Evolutionary conservation across 2,797 vertebrate species (phyloP).

Genomic region (Acanthurus lineatus): DNA sequence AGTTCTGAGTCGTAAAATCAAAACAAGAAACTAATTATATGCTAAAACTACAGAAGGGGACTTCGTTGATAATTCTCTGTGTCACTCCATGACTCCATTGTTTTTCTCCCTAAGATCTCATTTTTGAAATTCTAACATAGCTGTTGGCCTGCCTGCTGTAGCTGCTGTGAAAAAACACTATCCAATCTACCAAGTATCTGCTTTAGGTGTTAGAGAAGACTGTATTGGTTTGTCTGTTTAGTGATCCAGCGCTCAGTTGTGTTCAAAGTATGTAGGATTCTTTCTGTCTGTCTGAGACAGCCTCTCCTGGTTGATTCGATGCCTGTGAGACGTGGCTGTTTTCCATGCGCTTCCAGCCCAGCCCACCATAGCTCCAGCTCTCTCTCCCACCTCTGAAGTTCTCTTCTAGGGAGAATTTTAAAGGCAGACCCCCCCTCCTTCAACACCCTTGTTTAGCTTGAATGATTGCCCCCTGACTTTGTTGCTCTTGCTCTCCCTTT

Average conservation of each 20-base stretch:
- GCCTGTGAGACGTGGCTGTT: slow-evolving; percentile 86
- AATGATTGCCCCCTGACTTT: slow-evolving; percentile 30
- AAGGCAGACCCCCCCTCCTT: slow-evolving; percentile 64
- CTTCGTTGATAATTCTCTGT: background rate
- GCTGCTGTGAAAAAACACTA: too few species aligned
- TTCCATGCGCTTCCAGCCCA: slow-evolving; percentile 76
- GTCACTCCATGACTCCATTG: too few species aligned
- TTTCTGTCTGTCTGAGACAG: slow-evolving; percentile 67
- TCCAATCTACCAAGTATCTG: background rate
- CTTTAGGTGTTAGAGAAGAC: slow-evolving; percentile 8
- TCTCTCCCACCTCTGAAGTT: slow-evolving; percentile 72
- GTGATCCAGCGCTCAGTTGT: slow-evolving; percentile 45
- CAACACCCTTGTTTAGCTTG: slow-evolving; percentile 56
- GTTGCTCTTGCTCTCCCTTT: slow-evolving; percentile 47
- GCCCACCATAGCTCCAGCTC: slow-evolving; percentile 60
- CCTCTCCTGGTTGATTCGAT: slow-evolving; percentile 68
- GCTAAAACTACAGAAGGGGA: background rate
- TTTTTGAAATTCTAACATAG: too few species aligned
- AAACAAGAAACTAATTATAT: background rate
- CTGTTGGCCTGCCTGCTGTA: too few species aligned
- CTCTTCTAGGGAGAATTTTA: slow-evolving; percentile 74
- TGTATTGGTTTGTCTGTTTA: slow-evolving; percentile 27
- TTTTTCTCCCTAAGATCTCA: too few species aligned
- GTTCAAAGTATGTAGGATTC: slow-evolving; percentile 54
- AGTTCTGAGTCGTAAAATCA: background rate